Evolutionary conservation across 1,140 invertebrate genomes (phyloP), one percentile per base, ranked within the genome.

Genomic region (Sweltsa coloradensis): DNA sequence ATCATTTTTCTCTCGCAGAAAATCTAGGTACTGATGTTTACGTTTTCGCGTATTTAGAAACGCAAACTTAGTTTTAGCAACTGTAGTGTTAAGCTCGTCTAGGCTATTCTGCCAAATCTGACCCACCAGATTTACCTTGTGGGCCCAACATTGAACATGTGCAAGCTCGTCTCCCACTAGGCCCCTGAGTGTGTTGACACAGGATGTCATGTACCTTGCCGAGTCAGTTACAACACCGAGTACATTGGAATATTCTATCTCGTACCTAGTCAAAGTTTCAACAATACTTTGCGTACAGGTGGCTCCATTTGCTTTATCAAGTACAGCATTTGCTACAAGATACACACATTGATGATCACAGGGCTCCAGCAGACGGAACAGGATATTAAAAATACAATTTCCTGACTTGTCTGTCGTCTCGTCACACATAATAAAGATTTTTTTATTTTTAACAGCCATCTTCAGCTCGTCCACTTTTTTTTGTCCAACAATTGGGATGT

Each of bases 371-470:
- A 37, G 7, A 7, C 23, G 18, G 23, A 37, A 37, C 5, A 37
- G n/a, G 36, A 37, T 37, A 22, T 37, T 37, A 22, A 37, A 37
- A 37, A 37, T n/a, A 37, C n/a, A 37, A 11, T 37, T 37, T 16
- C 23, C 23, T n/a, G 7, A 19, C 23, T 37, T 37, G 36, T 37
- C 7, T 5, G 36, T 37, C 5, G 36, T 37, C 23, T 37, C 36
- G 23, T 37, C 36, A 5, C 16, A 16, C 5, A 37, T 16, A 19
- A 37, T 37, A 4, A 37, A 16, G 7, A 37, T 22, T 19, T 37
- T 22, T 37, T 37, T 5, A 16, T 22, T 22, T n/a, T 5, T 5
- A 4, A 37, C 16, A 9, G 18, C 5, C 11, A 19, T 16, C 11
- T 3, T 37, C 7, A 37, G 18, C 23, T 37, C 36, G 5, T 9